Evolutionary conservation across 2,113 vertebrate species (phyloP).

Genomic region (Gobio gobio): DNA sequence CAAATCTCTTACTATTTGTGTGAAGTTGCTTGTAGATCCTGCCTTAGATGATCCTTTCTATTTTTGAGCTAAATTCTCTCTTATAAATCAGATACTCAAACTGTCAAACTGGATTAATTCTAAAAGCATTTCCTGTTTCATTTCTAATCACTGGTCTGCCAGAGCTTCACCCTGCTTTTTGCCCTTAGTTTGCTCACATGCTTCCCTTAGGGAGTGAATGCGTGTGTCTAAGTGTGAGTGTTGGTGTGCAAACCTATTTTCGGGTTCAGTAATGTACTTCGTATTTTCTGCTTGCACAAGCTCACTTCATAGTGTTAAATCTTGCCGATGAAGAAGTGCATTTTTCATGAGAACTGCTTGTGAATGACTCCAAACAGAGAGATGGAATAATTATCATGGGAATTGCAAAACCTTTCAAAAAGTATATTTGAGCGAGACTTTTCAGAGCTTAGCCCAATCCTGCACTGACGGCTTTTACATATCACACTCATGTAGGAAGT

Average conservation of each 20-base stretch:
- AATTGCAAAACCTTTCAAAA: conserved; percentile 2
- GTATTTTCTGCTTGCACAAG: background rate
- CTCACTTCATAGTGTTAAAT: background rate
- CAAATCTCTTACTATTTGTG: too few relatives aligned
- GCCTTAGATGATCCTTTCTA: background rate
- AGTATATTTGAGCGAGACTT: background rate
- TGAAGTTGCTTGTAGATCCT: background rate
- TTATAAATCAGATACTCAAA: background rate
- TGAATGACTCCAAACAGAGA: background rate
- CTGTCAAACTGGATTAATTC: background rate
- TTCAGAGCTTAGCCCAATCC: background rate
- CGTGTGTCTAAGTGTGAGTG: background rate
- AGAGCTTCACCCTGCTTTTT: background rate
- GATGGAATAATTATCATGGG: background rate
- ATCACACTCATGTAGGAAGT: background rate
- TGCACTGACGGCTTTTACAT: background rate
- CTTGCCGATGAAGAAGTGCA: background rate
- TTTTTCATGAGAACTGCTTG: conserved; percentile 18
- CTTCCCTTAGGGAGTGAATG: background rate
- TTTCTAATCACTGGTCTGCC: background rate
- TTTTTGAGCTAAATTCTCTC: background rate
- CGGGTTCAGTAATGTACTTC: background rate
- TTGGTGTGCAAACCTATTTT: background rate
- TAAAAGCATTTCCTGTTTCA: background rate
- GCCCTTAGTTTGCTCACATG: background rate